Conservation (phyloP, 2,113 vertebrate species). For the Phoxinus phoxinus region DNA sequence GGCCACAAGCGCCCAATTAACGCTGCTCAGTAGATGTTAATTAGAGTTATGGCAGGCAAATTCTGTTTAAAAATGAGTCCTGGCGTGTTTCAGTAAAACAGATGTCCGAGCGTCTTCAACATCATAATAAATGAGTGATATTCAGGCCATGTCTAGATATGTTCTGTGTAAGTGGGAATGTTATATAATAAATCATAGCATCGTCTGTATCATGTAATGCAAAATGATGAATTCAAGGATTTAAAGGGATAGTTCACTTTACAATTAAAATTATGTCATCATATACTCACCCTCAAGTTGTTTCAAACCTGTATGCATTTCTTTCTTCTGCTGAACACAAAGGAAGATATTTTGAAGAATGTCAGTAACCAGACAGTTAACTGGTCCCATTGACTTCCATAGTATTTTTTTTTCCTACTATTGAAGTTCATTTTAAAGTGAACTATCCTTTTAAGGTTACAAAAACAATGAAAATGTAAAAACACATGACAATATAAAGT, state of each 20-base stretch:
- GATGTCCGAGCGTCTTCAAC: neutral
- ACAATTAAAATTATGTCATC: too few relatives aligned
- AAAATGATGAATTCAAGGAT: neutral
- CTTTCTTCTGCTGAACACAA: too few relatives aligned
- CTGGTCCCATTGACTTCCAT: too few relatives aligned
- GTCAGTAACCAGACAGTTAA: too few relatives aligned
- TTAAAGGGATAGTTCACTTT: too few relatives aligned
- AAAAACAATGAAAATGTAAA: neutral
- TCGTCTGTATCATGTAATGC: neutral
- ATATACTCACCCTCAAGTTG: too few relatives aligned
- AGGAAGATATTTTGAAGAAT: too few relatives aligned
- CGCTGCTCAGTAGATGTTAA: neutral
- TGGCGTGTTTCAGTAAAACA: neutral
- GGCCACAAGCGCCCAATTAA: conserved; percentile 23
- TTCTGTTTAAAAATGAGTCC: neutral
- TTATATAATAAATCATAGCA: neutral
- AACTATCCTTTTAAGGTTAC: too few relatives aligned
- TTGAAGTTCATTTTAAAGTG: too few relatives aligned
- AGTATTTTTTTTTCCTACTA: too few relatives aligned
- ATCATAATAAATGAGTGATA: neutral
- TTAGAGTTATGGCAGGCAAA: conserved; percentile 26
- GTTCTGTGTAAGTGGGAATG: too few relatives aligned
- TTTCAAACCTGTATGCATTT: too few relatives aligned
- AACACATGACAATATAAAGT: neutral
- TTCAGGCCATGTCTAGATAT: neutral